phyloP scores from a whole-genome alignment of 1,140 invertebrate genomes.

The Microplitis mediator region DNA sequence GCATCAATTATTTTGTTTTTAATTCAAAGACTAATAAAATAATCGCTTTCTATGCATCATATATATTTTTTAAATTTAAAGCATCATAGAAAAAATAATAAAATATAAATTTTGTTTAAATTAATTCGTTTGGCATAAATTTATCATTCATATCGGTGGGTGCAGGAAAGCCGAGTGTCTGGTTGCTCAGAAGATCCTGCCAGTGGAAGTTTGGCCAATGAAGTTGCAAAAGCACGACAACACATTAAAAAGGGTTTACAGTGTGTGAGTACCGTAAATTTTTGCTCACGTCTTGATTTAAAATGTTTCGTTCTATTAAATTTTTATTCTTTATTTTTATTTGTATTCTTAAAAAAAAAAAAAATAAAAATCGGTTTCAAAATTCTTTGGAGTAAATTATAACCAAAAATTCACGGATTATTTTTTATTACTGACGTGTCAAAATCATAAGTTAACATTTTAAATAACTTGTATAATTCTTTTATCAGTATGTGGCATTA shows the following conservation, averaged over 20 bases:
- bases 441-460: no score
- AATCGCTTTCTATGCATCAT: neutral
- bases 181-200: constrained; percentile 47
- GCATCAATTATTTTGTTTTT: no score
- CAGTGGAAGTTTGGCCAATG: constrained; percentile 62
- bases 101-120: constrained; percentile 20
- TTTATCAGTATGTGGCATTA: no score
- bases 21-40: no score
- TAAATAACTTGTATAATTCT: no score
- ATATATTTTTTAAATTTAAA: neutral
- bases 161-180: constrained; percentile 51
- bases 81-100: constrained; percentile 1
- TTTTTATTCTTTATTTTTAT: neutral
- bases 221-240: constrained; percentile 65
- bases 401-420: no score
- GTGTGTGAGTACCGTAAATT: constrained; percentile 63
- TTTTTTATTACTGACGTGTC: no score
- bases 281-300: constrained; percentile 31
- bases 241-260: constrained; percentile 66
- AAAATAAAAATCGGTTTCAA: no score
- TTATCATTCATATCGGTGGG: constrained; percentile 52
- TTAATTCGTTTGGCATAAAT: constrained; percentile 42
- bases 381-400: no score
- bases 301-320: neutral
- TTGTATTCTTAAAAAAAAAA: no score